Evolutionary conservation across 2,113 vertebrate genomes (phyloP), one percentile per base, ranked within the genome.

Genomic region (Catharus bicknelli): DNA sequence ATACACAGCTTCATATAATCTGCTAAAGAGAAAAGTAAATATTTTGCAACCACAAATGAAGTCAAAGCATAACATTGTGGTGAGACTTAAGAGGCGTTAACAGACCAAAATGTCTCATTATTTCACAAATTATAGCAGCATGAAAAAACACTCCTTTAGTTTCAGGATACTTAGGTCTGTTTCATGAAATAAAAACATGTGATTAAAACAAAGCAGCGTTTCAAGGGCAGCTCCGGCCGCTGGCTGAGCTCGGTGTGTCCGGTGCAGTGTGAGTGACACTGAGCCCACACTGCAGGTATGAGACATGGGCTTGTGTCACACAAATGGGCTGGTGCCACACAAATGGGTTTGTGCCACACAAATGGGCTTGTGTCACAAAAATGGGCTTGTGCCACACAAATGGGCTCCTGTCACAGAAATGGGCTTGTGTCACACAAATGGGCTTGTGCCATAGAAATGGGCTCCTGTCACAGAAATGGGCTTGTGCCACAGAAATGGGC

Each of bases 21-120:
- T 95, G 95, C 86, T 94, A 83, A 96, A 96, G 88, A 95, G 95
- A 93, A 96, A 93, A 95, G 95, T 91, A 93, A 95, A 95, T 95
- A 95, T 95, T 95, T 95, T 91, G 72, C 83, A 88, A 95, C 95
- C 95, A 88, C 96, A 95, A 96, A 94, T 96, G 91, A 93, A 94
- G 63, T 90, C 84, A 90, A 95, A 96, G 63, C 87, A 94, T 79
- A 96, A 94, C 84, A 92, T 79, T 95, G 93, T 92, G 94, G 96
- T 94, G 87, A 94, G 92, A 88, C 95, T 95, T 95, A 93, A 96
- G 95, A 95, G 88, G 78, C 95, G 75, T 90, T 95, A 95, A 90
- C 91, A 95, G 89, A 92, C 91, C 93, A 80, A 83, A 92, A 94
- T 74, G 74, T 94, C 91, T 96, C 93, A 96, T 93, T 95, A 94